phyloP scores from a whole-genome alignment of 1,140 invertebrate species.

The Dreissena rostriformis region DNA sequence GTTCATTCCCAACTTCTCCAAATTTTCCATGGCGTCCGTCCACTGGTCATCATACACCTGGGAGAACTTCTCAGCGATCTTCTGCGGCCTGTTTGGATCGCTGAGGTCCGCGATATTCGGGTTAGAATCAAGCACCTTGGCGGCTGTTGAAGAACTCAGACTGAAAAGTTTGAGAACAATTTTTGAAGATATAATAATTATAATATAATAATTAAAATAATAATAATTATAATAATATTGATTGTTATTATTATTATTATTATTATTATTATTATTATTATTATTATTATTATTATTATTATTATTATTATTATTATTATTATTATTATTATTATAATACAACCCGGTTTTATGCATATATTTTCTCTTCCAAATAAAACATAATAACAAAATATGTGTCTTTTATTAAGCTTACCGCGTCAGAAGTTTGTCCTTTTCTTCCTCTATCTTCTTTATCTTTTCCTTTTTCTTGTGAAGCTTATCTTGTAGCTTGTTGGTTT shows the following conservation, averaged over 20 bases:
- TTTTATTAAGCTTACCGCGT: constrained; percentile 12
- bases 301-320: too few relatives aligned
- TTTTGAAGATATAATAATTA: too few relatives aligned
- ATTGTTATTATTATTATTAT: too few relatives aligned
- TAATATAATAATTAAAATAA: too few relatives aligned
- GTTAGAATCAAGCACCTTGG: constrained; percentile 38
- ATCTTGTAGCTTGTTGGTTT: constrained; percentile 10
- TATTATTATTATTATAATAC: neutral
- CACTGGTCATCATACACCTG: constrained; percentile 46
- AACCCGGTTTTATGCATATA: too few relatives aligned
- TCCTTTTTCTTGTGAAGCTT: neutral
- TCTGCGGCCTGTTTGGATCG: constrained; percentile 50
- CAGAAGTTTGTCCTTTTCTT: constrained; percentile 22
- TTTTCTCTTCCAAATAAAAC: too few relatives aligned
- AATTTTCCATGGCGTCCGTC: constrained; percentile 32
- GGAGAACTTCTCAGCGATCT: constrained; percentile 22
- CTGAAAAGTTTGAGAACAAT: neutral
- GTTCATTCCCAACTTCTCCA: constrained; percentile 33
- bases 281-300: too few relatives aligned
- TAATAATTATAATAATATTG: too few relatives aligned
- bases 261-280: neutral
- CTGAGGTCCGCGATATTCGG: constrained; percentile 37
- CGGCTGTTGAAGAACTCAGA: constrained; percentile 25
- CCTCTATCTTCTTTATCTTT: neutral
- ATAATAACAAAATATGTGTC: too few relatives aligned